Evolutionary conservation across 2,113 vertebrate genomes (phyloP), one percentile per base, ranked within the genome.

Genomic region (Mesoclemmys tuberculata): DNA sequence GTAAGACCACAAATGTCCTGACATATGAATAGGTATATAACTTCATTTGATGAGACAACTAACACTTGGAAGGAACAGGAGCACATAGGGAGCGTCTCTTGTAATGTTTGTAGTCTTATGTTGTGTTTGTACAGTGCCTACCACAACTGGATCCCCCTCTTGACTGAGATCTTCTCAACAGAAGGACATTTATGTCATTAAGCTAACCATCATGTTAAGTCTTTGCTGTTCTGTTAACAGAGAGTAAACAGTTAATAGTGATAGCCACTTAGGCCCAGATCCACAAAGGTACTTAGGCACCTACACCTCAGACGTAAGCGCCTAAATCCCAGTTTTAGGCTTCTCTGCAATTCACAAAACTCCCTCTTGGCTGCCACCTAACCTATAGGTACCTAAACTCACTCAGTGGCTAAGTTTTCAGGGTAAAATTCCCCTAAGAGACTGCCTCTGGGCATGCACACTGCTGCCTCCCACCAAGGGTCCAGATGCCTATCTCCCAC

Each of bases 11-110:
- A 96, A 96, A 91, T 91, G 58, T 84, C 85, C 90, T 95, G 93
- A 91, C 85, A 91, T 94, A 95, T 88, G 95, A 97, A 97, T 96
- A 92, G 54, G 90, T 84, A 93, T 82, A 85, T 2, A 41, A 96
- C 87, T 97, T 95, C 92, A 97, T 94, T 90, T 84, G 86, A 92
- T 89, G 93, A 97, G 95, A 94, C 94, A 96, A 92, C 85, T 61
- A 96, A 88, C 82, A 88, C 94, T 96, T 93, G 64, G 94, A 78
- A 71, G 83, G 95, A 97, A 89, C 21, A 95, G 87, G 48, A 94
- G 87, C 68, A 84, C 86, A 54, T 83, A 38, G 55, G 24, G 75
- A 64, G 13, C 8, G 8, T 82, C 91, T 93, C 35, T 84, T 87
- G 52, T n/a, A n/a, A n/a, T n/a, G n/a, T n/a, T n/a, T n/a, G n/a